Evolutionary conservation across 2,888 invertebrate genomes (phyloP), one percentile per base, ranked within the genome.

Genomic region (Agrilus biguttatus): DNA sequence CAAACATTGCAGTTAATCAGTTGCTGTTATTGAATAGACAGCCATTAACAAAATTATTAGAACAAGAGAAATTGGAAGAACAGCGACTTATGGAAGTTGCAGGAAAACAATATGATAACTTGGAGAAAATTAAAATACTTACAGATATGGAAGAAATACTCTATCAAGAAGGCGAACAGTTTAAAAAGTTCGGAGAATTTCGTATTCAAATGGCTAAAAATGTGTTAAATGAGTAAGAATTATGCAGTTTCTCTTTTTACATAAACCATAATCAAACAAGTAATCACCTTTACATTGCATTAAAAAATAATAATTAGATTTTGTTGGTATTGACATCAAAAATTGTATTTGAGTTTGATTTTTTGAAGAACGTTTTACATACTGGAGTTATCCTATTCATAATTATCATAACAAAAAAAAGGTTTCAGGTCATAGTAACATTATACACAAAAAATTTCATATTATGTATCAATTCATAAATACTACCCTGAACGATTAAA

Each of bases 61-160:
- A 80, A 52, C 73, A 74, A 59, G 83, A 83, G 53, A 72, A 73
- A 49, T 64, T 71, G 44, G 80, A 83, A 62, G 80, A 82, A 60
- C 73, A 80, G 52, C 69, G 73, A 44, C 56, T 83, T 39, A 62
- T 83, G 36, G 75, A 77, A 47, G 74, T 77, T 45, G 73, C 72
- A 14, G 59, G 68, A 43, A 70, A 71, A 57, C 72, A 74, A 55
- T 72, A 73, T 63, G 72, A 73, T 55, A 69, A 68, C 55, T 63
- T 83, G 32, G 73, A 73, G 50, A 80, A 78, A 60, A 70, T 73
- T 55, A 82, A 84, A 61, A 75, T 83, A 42, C 66, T 84, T 38
- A 74, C 70, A 55, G 78, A 79, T 38, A 85, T 85, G 83, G 74
- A 81, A 58, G 70, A 72, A 53, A 65, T 83, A 34, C 65, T 85